phyloP scores from a whole-genome alignment of 92 coral and sea anemone species.

The Micromussa lordhowensis region DNA sequence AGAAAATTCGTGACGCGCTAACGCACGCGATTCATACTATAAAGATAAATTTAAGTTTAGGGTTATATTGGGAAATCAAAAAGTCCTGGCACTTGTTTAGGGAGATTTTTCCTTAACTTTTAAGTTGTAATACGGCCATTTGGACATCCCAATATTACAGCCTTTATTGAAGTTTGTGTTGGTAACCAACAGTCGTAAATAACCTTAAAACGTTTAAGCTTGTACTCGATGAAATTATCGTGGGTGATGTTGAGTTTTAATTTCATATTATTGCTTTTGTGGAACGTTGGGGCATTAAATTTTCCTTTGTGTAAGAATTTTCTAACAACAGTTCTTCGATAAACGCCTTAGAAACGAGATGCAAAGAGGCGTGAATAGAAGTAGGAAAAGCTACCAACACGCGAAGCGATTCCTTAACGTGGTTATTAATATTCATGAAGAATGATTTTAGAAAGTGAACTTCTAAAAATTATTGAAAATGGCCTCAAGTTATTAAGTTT shows the following conservation, averaged over 20 bases:
- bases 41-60: neutral
- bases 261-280: neutral
- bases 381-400: neutral
- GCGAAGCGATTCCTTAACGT: constrained; percentile 5
- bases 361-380: neutral
- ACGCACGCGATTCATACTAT: neutral
- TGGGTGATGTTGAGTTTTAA: neutral
- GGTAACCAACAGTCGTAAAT: too few relatives aligned
- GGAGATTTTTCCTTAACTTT: neutral
- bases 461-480: neutral
- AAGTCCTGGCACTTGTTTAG: neutral
- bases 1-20: neutral
- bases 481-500: neutral
- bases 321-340: neutral
- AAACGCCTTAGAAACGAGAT: neutral
- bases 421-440: constrained; percentile 38
- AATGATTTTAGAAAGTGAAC: neutral
- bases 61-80: neutral
- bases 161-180: neutral
- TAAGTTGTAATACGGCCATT: neutral
- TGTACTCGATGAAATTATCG: neutral
- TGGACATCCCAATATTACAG: neutral
- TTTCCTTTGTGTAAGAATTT: neutral
- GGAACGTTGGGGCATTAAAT: neutral
- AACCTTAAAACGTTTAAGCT: too few relatives aligned